Evolutionary conservation across 2,888 invertebrate genomes (phyloP).

Genomic region (Nomada fucata): DNA sequence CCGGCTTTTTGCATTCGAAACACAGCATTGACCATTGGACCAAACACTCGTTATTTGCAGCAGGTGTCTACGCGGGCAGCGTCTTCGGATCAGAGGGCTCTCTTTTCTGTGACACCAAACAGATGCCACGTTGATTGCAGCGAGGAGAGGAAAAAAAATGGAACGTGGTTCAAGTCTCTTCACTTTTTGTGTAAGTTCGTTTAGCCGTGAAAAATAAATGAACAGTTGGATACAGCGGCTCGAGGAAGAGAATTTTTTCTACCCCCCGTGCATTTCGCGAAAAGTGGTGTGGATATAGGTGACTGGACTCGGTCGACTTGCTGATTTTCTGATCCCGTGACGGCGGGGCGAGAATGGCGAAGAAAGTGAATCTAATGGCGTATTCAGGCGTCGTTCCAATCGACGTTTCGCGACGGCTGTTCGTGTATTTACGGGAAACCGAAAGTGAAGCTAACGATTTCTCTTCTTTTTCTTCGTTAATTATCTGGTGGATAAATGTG

Average conservation of each 20-base stretch:
- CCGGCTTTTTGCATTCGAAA: constrained; percentile 24
- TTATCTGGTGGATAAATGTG: too few species aligned
- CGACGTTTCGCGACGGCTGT: constrained; percentile 15
- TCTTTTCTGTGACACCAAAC: constrained; percentile 20
- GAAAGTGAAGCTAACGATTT: constrained; percentile 2
- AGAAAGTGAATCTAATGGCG: constrained; percentile 19
- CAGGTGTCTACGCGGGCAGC: constrained; percentile 36
- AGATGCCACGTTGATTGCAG: constrained; percentile 27
- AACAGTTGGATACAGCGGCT: neutral
- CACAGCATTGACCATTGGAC: constrained; percentile 30
- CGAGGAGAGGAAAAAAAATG: neutral
- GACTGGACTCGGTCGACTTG: neutral
- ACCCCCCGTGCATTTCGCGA: neutral
- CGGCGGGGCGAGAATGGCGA: neutral
- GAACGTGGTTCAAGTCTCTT: neutral
- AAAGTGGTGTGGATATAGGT: neutral
- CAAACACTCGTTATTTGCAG: constrained; percentile 52
- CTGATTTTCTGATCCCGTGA: constrained; percentile 21
- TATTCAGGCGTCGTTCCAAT: neutral
- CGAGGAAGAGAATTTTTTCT: neutral
- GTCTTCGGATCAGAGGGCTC: neutral
- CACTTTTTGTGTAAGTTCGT: constrained; percentile 1
- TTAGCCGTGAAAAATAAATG: constrained; percentile 39
- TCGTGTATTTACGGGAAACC: neutral
- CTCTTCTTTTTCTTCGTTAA: neutral